Evolutionary conservation across 2,797 vertebrate species (phyloP).

Genomic region (Etheostoma nigrum): DNA sequence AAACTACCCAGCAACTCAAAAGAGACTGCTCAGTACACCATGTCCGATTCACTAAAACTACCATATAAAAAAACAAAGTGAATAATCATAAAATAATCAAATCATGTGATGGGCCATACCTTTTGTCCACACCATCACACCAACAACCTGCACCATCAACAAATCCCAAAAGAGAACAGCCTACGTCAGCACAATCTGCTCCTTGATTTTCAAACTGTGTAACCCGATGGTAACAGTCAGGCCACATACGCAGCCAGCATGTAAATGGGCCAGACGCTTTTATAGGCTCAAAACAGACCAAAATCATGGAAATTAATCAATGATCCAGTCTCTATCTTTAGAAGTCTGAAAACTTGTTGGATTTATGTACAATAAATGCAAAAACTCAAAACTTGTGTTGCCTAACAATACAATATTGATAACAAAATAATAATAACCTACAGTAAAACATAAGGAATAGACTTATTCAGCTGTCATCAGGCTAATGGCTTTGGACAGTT

Average conservation of each 20-base stretch:
- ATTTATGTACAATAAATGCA: neutral
- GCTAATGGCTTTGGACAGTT: conserved; percentile 42
- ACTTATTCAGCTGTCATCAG: conserved; percentile 35
- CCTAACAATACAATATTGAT: conserved; percentile 12
- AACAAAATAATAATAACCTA: conserved; percentile 38
- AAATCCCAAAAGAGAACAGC: conserved; percentile 51
- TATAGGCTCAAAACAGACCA: conserved; percentile 11
- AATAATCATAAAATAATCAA: conserved; percentile 47
- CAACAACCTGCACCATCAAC: conserved; percentile 50
- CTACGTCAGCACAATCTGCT: conserved; percentile 76
- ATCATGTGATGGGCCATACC: conserved; percentile 37
- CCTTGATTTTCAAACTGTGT: conserved; percentile 69
- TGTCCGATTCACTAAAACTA: conserved; percentile 49
- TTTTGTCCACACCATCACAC: conserved; percentile 56
- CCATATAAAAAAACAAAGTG: conserved; percentile 20
- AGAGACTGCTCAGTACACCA: conserved; percentile 16
- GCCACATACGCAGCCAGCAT: conserved; percentile 45
- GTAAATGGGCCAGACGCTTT: conserved; percentile 48
- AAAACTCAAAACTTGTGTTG: neutral
- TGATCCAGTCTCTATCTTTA: conserved; percentile 6
- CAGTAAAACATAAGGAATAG: conserved; percentile 4
- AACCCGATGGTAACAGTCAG: conserved; percentile 56
- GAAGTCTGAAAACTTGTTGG: neutral
- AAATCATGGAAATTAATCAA: conserved; percentile 29
- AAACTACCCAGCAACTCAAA: conserved; percentile 39